Base-by-base conservation (phyloP, 2,113 vertebrate genomes). In the Tetraodon nigroviridis region DNA sequence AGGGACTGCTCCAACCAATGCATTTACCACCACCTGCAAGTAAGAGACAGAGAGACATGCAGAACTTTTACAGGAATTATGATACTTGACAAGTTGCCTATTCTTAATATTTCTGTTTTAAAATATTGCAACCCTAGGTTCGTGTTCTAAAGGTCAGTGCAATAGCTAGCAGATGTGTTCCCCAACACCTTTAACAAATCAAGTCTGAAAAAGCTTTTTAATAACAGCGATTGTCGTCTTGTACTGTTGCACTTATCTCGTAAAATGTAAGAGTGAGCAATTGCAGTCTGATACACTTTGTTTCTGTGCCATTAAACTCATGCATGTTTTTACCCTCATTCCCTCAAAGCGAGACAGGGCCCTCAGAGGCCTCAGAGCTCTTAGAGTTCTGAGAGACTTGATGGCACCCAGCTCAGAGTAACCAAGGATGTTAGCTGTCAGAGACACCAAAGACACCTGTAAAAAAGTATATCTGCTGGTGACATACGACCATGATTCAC, bases 331-430 rank as follows among this genome's bases (percentile, higher is more conserved):
- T 67, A 97, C 97, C 92, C 92, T 93, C 95, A 98, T 97, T 81
- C 96, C 96, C 81, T 98, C 93, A 32, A 98, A 98, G 73, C 96
- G 90, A 64, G 95, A 98, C 55, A 99, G 84, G 0, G 96, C 95
- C 19, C 96, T 91, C 66, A 99, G 86, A 0, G 97, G 96, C 24
- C 97, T 90, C 65, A 98, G 81, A 2, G 96, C 96, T 54, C 96
- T 79, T 58, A 99, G 86, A 0, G 95, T 99, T 76, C 96, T 64
- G 67, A 99, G 86, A 32, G 95, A 99, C 71, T 97, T 98, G 77
- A 99, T 96, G 72, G 97, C 87, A 65, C 94, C 95, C 55, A 97
- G 89, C 54, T 98, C 94, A 0, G 96, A 95, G 71, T 95, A 97
- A 60, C 96, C 97, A 85, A 99, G 11, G 80, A 95, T 90, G 80